phyloP scores from a whole-genome alignment of 2,888 invertebrate genomes.

The Ormyrus nitidulus region DNA sequence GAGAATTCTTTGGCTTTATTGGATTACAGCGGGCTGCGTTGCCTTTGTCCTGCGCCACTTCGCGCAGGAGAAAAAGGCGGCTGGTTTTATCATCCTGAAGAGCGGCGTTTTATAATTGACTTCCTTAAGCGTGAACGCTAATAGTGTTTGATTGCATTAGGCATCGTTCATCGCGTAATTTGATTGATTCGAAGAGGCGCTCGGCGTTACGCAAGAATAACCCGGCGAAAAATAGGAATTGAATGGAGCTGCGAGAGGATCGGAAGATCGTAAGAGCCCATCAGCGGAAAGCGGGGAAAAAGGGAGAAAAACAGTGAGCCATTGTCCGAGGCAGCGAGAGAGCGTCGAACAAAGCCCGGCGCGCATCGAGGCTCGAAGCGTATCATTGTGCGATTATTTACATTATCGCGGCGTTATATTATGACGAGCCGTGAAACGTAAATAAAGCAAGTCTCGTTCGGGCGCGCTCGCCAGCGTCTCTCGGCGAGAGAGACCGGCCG shows the following conservation, averaged over 20 bases:
- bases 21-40: no score
- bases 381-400: constrained; percentile 43
- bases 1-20: no score
- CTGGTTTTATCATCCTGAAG: no score
- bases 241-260: no score
- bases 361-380: neutral
- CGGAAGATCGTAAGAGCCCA: no score
- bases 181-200: neutral
- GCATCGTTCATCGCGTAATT: constrained; percentile 1
- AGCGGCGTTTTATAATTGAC: neutral
- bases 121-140: constrained; percentile 3
- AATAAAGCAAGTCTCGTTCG: constrained; percentile 38
- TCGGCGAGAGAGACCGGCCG: constrained; percentile 2
- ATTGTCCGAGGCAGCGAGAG: no score
- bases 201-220: neutral
- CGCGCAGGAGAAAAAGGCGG: no score
- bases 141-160: constrained; percentile 20
- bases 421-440: constrained; percentile 39
- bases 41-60: no score
- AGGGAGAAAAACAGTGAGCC: no score
- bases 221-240: no score
- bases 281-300: no score
- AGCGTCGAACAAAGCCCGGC: no score
- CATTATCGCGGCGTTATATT: constrained; percentile 25
- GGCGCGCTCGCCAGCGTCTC: neutral